These are phyloP conservation scores for Hypanus sabinus DNA, from an alignment of 2,113 vertebrate genomes.

Conservation along the genomic window DNA sequence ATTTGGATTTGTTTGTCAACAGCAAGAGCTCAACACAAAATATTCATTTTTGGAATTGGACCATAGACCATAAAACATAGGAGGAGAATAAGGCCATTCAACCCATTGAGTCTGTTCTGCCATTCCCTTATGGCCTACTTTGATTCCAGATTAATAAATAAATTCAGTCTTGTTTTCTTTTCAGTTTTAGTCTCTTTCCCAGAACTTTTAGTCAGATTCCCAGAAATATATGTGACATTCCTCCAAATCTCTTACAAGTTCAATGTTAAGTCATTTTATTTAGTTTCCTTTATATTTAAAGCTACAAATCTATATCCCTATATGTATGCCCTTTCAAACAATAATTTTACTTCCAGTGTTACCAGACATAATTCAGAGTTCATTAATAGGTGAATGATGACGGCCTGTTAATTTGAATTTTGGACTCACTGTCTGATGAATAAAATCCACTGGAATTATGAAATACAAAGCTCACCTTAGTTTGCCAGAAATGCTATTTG, in stretches of 20 bases:
- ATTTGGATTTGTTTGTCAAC: background rate
- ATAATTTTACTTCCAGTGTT: too few relatives aligned
- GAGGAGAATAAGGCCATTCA: too few relatives aligned
- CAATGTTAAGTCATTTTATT: background rate
- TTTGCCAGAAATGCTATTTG: background rate
- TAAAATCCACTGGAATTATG: background rate
- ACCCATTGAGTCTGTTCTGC: too few relatives aligned
- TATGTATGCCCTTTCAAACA: background rate
- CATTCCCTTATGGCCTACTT: too few relatives aligned
- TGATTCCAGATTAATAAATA: background rate
- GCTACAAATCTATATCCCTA: background rate
- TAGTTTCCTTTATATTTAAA: background rate
- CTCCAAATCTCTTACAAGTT: background rate
- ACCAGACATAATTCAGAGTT: too few relatives aligned
- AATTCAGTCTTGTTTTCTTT: background rate
- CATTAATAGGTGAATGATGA: background rate
- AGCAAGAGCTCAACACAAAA: background rate
- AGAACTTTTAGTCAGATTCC: background rate
- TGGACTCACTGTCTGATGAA: background rate
- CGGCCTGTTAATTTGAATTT: background rate
- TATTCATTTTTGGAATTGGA: background rate
- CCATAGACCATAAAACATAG: too few relatives aligned
- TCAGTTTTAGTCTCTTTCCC: background rate
- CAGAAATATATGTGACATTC: background rate
- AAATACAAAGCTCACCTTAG: background rate